These are phyloP conservation scores for Phocoena sinus DNA, from an alignment of 2,113 vertebrate species.

Conservation along the genomic window DNA sequence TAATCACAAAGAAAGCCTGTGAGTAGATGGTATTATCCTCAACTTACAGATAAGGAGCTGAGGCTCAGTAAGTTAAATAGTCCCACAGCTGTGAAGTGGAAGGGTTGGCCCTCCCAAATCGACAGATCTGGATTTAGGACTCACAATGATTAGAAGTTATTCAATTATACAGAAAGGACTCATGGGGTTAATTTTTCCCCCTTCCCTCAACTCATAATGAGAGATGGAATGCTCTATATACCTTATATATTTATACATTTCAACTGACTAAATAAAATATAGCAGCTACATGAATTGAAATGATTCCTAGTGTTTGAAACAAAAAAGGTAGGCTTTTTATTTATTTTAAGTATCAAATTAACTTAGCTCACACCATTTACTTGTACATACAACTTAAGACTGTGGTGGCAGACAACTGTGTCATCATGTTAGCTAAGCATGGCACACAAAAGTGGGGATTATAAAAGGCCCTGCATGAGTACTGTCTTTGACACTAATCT, in stretches of 20 bases:
- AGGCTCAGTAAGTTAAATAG: not conserved
- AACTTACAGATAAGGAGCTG: not conserved
- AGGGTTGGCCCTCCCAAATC: not conserved
- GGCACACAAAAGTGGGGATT: not conserved
- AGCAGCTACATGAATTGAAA: not conserved
- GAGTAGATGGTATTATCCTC: not conserved
- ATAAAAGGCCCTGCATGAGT: not conserved
- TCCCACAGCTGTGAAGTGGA: not conserved
- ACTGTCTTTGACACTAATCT: not conserved
- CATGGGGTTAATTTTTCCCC: rapidly evolving
- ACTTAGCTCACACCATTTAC: not conserved
- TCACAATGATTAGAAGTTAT: not conserved
- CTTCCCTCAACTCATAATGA: not conserved
- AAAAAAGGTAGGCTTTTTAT: not conserved
- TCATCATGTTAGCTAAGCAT: not conserved
- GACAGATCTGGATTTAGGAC: not conserved
- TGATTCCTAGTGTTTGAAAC: not conserved
- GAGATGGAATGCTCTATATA: not conserved
- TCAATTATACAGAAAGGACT: not conserved
- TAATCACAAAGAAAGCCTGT: not conserved
- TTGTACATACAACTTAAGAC: not conserved
- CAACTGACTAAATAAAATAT: not conserved
- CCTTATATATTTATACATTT: too few relatives aligned
- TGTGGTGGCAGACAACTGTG: not conserved
- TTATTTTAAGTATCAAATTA: not conserved